Evolutionary conservation across 2,888 invertebrate genomes (phyloP).

Genomic region (Epinotia nisella): DNA sequence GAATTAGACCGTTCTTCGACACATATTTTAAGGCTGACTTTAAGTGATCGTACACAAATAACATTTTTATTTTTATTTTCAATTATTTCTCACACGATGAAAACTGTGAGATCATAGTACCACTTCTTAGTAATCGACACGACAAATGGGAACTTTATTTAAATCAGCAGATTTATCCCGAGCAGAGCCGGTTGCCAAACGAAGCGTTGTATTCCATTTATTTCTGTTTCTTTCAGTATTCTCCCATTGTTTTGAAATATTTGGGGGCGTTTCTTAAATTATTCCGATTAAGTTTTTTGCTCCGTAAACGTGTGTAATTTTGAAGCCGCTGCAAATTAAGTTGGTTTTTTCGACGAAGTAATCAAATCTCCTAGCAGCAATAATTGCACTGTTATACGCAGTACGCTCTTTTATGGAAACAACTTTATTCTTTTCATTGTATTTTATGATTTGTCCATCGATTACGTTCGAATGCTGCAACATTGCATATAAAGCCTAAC

Average conservation of each 20-base stretch:
- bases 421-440: no score
- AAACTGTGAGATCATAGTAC: conserved; percentile 13
- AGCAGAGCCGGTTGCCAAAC: conserved; percentile 48
- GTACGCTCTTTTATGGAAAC: no score
- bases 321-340: neutral
- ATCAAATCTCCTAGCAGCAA: no score
- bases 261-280: neutral
- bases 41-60: no score
- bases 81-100: no score
- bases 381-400: no score
- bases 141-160: conserved; percentile 75
- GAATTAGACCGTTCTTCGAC: no score
- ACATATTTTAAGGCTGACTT: no score
- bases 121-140: conserved; percentile 60
- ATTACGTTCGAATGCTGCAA: no score
- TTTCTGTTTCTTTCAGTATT: conserved; percentile 21
- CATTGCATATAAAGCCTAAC: no score
- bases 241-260: conserved; percentile 14
- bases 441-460: no score
- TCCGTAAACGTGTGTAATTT: conserved; percentile 6
- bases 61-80: no score
- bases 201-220: conserved; percentile 21
- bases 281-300: neutral
- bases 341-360: neutral
- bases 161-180: conserved; percentile 72